Conservation (phyloP, 2,888 invertebrate genomes). For the Nomada fabriciana region DNA sequence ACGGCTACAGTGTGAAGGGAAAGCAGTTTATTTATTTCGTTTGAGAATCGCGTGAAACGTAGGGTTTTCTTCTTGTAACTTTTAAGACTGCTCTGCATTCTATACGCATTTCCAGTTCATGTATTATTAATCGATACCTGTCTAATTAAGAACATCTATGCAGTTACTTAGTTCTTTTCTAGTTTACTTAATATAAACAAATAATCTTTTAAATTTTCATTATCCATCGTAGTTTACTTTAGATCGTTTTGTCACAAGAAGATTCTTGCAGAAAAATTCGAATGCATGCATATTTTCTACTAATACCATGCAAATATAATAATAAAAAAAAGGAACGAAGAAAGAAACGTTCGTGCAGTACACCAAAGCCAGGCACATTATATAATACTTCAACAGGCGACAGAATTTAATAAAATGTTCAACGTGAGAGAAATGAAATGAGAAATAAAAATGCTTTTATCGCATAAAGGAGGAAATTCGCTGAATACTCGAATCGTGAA, state of each 20-base stretch:
- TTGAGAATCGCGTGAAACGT: background rate
- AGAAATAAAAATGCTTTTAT: background rate
- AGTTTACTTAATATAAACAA: background rate
- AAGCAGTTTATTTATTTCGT: background rate
- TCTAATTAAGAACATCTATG: background rate
- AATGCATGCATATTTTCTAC: background rate
- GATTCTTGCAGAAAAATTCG: background rate
- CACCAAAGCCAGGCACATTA: conserved; percentile 8
- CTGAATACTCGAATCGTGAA: background rate
- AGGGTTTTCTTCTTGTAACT: background rate
- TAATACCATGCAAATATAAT: background rate
- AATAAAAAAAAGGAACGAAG: background rate
- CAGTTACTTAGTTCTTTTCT: background rate
- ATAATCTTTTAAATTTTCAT: background rate
- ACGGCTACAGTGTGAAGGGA: background rate
- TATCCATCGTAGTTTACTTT: background rate
- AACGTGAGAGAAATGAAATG: background rate
- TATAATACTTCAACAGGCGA: background rate
- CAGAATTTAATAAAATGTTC: background rate
- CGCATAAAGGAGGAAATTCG: background rate
- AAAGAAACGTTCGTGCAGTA: background rate
- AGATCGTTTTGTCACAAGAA: background rate
- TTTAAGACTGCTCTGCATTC: background rate
- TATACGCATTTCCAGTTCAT: conserved; percentile 4
- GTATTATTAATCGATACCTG: background rate